A percentile compares a stretch with the other conserved stretches of the same genome.
Conservation (phyloP, 2,113 vertebrate genomes). For the Grammomys surdaster region DNA sequence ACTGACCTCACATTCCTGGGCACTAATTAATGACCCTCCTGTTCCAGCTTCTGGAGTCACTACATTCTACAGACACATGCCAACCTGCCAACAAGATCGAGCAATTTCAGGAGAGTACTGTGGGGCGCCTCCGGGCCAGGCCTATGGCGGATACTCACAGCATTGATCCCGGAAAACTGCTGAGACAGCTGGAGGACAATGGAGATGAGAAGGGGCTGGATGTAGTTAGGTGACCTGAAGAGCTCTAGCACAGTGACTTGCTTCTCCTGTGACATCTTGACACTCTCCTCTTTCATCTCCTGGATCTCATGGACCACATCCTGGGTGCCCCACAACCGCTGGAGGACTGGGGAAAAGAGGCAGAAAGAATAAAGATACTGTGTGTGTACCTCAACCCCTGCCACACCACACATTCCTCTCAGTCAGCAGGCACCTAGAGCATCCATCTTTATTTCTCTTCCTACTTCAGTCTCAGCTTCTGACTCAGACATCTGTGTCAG, state of each 20-base stretch:
- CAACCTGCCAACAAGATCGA: not conserved
- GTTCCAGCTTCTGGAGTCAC: not conserved
- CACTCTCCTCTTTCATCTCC: conserved; percentile 96
- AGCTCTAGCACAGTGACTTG: conserved; percentile 93
- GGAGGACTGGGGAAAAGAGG: conserved; percentile 88
- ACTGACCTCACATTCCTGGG: not conserved
- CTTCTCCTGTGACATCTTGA: conserved; percentile 93
- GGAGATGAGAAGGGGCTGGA: conserved; percentile 94
- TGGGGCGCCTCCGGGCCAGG: not conserved
- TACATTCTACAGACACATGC: not conserved
- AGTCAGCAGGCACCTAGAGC: not conserved
- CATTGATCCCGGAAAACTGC: conserved; percentile 98
- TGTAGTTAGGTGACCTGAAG: conserved; percentile 91
- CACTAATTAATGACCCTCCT: not conserved
- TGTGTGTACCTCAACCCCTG: rapidly evolving
- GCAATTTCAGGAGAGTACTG: not conserved
- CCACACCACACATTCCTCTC: not conserved
- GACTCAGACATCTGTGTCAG: not conserved
- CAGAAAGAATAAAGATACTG: not conserved
- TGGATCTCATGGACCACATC: conserved; percentile 92
- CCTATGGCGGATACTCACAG: conserved; percentile 88
- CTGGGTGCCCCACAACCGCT: conserved; percentile 89
- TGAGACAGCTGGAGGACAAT: conserved; percentile 97
- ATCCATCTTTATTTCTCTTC: not conserved
- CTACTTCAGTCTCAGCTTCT: not conserved